Percentiles rank a stretch among this genome's conserved stretches.
These are phyloP conservation scores for Peromyscus californicus DNA, from an alignment of 2,113 vertebrate genomes.

Conservation along the genomic window DNA sequence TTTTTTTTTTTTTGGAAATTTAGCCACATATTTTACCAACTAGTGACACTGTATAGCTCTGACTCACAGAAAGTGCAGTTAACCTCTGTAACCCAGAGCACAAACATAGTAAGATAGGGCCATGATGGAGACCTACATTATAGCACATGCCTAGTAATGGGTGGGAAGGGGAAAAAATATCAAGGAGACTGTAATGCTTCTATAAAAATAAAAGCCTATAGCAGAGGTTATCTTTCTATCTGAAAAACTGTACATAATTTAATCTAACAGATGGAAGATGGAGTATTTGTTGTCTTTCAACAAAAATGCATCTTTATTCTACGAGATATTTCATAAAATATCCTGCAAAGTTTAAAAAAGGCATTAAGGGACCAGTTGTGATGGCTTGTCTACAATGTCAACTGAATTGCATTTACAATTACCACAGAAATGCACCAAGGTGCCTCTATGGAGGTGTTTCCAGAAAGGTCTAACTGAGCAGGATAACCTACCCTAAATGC, in stretches of 20 bases:
- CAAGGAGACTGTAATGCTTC: neutral
- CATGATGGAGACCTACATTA: neutral
- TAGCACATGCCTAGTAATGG: neutral
- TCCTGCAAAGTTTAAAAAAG: neutral
- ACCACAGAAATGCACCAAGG: neutral
- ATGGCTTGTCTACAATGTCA: neutral
- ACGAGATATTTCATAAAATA: conserved; percentile 50
- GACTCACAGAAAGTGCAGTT: neutral
- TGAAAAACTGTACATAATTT: neutral
- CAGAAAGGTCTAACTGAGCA: neutral
- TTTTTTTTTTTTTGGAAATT: neutral
- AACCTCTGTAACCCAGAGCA: neutral
- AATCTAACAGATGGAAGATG: conserved; percentile 49
- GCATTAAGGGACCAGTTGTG: neutral
- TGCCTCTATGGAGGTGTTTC: neutral
- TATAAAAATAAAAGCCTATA: conserved; percentile 44
- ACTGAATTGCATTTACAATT: neutral
- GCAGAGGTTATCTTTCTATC: conserved; percentile 20
- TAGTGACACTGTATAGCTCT: neutral
- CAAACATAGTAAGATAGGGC: neutral
- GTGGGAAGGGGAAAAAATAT: neutral
- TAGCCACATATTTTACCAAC: neutral
- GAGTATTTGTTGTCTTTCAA: conserved; percentile 52
- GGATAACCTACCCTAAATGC: neutral
- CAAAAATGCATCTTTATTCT: conserved; percentile 29